A percentile compares a stretch with the other conserved stretches of the same genome.
phyloP scores from a whole-genome alignment of 2,888 invertebrate species.

The Megaustenia siamemsis region DNA sequence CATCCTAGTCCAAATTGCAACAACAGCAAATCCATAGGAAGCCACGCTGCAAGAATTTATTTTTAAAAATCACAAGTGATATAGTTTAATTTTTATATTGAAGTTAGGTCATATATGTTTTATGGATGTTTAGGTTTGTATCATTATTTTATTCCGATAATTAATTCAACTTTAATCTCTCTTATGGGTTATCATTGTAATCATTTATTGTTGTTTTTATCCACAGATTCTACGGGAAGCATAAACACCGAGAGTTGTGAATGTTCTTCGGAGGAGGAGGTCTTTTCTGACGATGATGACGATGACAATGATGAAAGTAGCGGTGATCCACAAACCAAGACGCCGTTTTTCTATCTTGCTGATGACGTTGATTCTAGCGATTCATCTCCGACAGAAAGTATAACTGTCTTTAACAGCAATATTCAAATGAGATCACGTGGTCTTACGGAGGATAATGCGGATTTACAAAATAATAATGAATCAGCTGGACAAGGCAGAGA shows the following conservation, averaged over 20 bases:
- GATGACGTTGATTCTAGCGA: not conserved
- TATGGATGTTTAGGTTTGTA: no score
- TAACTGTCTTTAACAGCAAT: constrained; percentile 17
- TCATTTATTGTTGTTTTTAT: not conserved
- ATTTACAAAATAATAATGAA: not conserved
- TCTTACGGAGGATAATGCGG: not conserved
- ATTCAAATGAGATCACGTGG: not conserved
- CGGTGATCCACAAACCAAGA: not conserved
- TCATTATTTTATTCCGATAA: no score
- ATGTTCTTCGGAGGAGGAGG: constrained; percentile 13
- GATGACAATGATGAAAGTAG: not conserved
- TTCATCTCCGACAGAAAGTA: not conserved
- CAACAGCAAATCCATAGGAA: no score
- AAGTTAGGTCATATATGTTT: no score
- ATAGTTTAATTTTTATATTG: no score
- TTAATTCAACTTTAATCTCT: not conserved
- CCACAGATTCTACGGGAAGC: constrained; percentile 36
- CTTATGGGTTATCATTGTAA: no score
- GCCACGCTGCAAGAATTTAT: no score
- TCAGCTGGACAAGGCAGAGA: not conserved
- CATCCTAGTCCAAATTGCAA: no score
- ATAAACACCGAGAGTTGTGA: not conserved
- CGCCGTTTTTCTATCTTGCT: constrained; percentile 14
- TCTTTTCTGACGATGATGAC: constrained; percentile 10
- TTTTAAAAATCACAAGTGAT: no score